Evolutionary conservation across 2,797 vertebrate species (phyloP).

Genomic region (Heteromormyrus szaboi): DNA sequence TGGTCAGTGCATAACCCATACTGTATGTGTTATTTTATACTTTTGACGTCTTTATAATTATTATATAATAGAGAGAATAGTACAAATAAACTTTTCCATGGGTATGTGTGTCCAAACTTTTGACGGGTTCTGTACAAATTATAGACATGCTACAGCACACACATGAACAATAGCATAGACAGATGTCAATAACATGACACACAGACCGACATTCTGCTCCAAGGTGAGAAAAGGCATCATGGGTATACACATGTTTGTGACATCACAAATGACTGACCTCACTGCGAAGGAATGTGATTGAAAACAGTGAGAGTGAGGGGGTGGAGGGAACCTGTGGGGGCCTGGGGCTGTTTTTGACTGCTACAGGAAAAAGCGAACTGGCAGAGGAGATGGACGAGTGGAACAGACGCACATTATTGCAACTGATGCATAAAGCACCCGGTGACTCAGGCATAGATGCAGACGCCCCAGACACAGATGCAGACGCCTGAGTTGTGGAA

Average conservation of each 20-base stretch:
- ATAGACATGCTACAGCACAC: neutral
- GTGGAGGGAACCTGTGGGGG: conserved; percentile 22
- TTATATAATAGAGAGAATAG: neutral
- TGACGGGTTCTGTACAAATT: neutral
- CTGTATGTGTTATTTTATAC: neutral
- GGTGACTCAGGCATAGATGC: neutral
- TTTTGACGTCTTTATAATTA: neutral
- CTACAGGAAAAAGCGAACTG: neutral
- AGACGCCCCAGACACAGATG: neutral
- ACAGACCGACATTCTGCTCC: neutral
- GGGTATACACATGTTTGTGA: conserved; percentile 18
- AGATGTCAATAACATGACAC: neutral
- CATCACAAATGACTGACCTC: conserved; percentile 44
- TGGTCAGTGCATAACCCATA: neutral
- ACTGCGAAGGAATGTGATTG: conserved; percentile 52
- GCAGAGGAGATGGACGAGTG: neutral
- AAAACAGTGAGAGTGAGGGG: conserved; percentile 46
- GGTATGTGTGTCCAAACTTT: neutral
- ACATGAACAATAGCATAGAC: neutral
- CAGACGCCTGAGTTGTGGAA: neutral
- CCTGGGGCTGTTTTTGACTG: neutral
- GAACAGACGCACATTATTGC: conserved; percentile 9
- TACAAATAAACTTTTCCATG: neutral
- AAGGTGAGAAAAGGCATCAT: neutral
- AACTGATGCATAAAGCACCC: neutral